Evolutionary conservation across 1,140 invertebrate genomes (phyloP).

Genomic region (Caenorhabditis latens): DNA sequence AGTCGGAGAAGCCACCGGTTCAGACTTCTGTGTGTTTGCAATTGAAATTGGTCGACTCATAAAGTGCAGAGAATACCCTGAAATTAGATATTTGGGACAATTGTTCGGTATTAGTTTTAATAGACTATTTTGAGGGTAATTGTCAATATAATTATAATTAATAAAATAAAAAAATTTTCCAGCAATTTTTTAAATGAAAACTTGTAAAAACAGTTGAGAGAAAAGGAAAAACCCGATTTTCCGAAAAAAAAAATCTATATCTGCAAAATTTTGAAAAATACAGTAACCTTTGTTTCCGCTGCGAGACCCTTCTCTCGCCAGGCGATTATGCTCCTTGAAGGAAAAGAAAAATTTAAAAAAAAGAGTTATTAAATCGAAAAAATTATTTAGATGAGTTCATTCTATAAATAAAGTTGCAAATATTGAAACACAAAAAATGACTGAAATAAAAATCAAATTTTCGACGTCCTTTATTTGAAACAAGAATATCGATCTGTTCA

Average conservation of each 20-base stretch:
- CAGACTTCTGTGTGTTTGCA: neutral
- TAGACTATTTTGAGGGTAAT: too few species aligned
- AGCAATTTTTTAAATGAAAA: neutral
- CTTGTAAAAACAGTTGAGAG: neutral
- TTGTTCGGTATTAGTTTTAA: too few species aligned
- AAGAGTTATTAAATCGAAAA: too few species aligned
- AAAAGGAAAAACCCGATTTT: neutral
- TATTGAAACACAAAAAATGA: too few species aligned
- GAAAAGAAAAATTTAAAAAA: too few species aligned
- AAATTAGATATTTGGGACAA: neutral
- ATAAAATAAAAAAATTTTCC: neutral
- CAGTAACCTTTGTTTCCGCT: neutral
- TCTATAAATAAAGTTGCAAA: too few species aligned
- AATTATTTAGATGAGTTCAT: too few species aligned
- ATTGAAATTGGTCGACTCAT: constrained; percentile 40
- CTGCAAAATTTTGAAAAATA: neutral
- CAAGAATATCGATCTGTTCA: too few species aligned
- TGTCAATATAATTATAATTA: too few species aligned
- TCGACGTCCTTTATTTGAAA: too few species aligned
- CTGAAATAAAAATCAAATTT: too few species aligned
- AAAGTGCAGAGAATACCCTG: neutral
- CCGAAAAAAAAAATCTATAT: neutral
- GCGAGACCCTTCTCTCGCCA: neutral
- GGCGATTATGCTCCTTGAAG: neutral
- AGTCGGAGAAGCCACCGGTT: neutral